Conservation (phyloP, 2,888 invertebrate genomes). For the Apocheima hispidaria region DNA sequence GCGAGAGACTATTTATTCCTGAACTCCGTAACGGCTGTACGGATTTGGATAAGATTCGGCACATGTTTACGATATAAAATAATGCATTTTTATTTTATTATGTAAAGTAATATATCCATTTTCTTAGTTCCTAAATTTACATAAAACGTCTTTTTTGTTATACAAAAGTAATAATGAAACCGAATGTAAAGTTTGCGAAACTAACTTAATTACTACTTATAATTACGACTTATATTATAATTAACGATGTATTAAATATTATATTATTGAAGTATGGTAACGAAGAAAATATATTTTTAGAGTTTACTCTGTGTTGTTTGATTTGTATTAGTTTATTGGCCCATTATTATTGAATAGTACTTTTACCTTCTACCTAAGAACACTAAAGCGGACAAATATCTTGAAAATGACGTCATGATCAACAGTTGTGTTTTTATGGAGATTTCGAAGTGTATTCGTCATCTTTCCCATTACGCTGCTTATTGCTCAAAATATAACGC, state of each 20-base stretch:
- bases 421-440: too few relatives aligned
- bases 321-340: neutral
- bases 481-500: too few relatives aligned
- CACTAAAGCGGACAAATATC: too few relatives aligned
- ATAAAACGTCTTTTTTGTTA: neutral
- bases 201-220: conserved; percentile 21
- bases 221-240: too few relatives aligned
- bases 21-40: too few relatives aligned
- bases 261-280: conserved; percentile 18
- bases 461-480: too few relatives aligned
- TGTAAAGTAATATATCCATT: conserved; percentile 1
- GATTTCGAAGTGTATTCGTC: too few relatives aligned
- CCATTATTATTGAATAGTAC: neutral
- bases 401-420: too few relatives aligned
- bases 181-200: conserved; percentile 26
- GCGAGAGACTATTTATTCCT: too few relatives aligned
- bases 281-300: conserved; percentile 37
- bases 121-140: neutral
- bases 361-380: too few relatives aligned
- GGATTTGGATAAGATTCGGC: too few relatives aligned
- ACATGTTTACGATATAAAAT: neutral
- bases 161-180: conserved; percentile 12
- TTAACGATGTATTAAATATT: conserved; percentile 34
- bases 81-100: conserved; percentile 6
- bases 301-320: conserved; percentile 3